Conservation (phyloP, 2,113 vertebrate species). For the Psilopsiagon aurifrons region DNA sequence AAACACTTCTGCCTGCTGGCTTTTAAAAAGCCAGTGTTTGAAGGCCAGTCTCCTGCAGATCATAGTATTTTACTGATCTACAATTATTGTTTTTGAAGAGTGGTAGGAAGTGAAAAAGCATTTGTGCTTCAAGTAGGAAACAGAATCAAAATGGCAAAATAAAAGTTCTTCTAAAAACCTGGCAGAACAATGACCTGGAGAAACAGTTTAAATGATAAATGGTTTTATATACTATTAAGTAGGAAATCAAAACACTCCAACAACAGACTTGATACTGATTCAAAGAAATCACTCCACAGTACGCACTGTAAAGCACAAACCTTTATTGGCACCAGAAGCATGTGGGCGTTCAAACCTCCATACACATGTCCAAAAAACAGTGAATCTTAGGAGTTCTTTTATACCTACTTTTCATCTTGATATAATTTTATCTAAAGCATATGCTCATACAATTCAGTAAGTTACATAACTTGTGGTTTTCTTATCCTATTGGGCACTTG, state of each 20-base stretch:
- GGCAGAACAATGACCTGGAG: neutral
- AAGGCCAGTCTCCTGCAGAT: neutral
- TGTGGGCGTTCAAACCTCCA: neutral
- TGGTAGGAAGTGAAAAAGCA: accelerated
- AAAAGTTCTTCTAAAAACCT: neutral
- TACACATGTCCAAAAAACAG: neutral
- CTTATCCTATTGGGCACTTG: neutral
- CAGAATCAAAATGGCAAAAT: neutral
- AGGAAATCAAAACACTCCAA: neutral
- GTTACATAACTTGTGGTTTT: neutral
- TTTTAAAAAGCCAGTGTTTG: neutral
- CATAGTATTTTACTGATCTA: neutral
- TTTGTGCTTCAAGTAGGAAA: neutral
- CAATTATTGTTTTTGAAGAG: neutral
- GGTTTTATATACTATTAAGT: neutral
- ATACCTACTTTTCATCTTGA: neutral
- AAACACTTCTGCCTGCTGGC: neutral
- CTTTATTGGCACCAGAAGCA: neutral
- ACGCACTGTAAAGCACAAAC: neutral
- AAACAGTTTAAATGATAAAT: neutral
- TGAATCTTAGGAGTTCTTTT: neutral
- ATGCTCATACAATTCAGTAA: neutral
- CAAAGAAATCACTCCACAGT: neutral
- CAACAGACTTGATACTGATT: neutral
- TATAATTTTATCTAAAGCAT: neutral